These are phyloP conservation scores for honey bee (Apis mellifera) DNA, from an alignment of 1,140 invertebrate genomes.

Conservation along the genomic window Amel_HAv3.1 CM009940.2:12314001-12314500, in stretches of 20 bases:
- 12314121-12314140: too few species aligned
- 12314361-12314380: conserved; percentile 66
- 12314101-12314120: too few species aligned
- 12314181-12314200: neutral
- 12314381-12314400: conserved; percentile 80
- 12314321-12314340: conserved; percentile 77
- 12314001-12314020: too few species aligned
- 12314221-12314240: too few species aligned
- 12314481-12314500: conserved; percentile 47
- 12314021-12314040: too few species aligned
- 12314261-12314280: conserved; percentile 47
- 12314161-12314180: neutral
- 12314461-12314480: conserved; percentile 41
- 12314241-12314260: neutral
- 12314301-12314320: conserved; percentile 56
- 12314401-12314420: conserved; percentile 76
- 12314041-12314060: too few species aligned
- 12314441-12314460: conserved; percentile 18
- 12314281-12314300: conserved; percentile 60
- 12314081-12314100: too few species aligned
- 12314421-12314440: conserved; percentile 54
- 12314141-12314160: too few species aligned
- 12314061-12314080: too few species aligned
- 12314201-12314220: neutral
- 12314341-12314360: conserved; percentile 77